A percentile compares a stretch with the other conserved stretches of the same genome.
phyloP scores from a whole-genome alignment of 2,888 invertebrate species.

The Unio pictorum region DNA sequence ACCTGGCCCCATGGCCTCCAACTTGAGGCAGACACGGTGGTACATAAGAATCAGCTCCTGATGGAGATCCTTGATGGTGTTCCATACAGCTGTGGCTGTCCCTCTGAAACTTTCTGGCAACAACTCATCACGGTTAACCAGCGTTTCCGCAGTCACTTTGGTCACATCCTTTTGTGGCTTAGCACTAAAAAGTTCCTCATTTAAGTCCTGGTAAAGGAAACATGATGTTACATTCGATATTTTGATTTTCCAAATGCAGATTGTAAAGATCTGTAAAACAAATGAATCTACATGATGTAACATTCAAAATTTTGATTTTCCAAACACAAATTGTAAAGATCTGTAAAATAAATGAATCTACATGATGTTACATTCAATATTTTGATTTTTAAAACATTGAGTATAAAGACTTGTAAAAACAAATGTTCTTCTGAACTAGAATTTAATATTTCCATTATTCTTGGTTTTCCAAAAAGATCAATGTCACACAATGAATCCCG shows the following conservation, averaged over 20 bases:
- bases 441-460: too few species aligned
- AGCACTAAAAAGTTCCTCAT: slow-evolving; percentile 60
- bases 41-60: slow-evolving; percentile 69
- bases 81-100: slow-evolving; percentile 63
- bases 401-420: too few species aligned
- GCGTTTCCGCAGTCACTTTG: slow-evolving; percentile 23
- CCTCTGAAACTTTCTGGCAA: slow-evolving; percentile 46
- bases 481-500: too few species aligned
- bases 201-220: slow-evolving; percentile 52
- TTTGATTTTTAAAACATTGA: too few species aligned
- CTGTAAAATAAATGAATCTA: background rate
- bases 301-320: too few species aligned
- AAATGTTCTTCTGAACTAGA: too few species aligned
- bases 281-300: background rate
- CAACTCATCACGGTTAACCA: slow-evolving; percentile 31
- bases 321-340: too few species aligned
- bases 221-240: too few species aligned
- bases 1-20: slow-evolving; percentile 58
- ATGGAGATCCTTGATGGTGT: slow-evolving; percentile 68
- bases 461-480: too few species aligned
- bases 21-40: slow-evolving; percentile 67
- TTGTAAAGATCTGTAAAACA: too few species aligned
- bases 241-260: too few species aligned
- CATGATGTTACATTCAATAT: too few species aligned
- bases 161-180: slow-evolving; percentile 25